phyloP scores from a whole-genome alignment of 2,797 vertebrate species.

The Champsocephalus gunnari region DNA sequence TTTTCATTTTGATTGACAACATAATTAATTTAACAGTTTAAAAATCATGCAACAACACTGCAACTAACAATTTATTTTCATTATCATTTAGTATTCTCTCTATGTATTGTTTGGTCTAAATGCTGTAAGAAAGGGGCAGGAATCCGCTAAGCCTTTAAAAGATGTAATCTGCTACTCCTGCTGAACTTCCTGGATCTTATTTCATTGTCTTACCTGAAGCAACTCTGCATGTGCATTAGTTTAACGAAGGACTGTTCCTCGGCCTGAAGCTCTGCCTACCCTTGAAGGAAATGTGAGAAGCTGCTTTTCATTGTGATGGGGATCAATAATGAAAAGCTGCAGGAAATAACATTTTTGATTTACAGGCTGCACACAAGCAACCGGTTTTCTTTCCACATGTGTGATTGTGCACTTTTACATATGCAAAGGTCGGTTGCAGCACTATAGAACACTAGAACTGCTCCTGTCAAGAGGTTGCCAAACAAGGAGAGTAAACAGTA shows the following conservation, averaged over 20 bases:
- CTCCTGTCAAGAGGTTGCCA: constrained; percentile 2
- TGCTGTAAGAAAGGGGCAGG: background rate
- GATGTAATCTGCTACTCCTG: constrained; percentile 9
- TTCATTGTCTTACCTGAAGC: constrained; percentile 20
- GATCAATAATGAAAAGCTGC: background rate
- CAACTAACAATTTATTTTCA: background rate
- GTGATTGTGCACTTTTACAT: background rate
- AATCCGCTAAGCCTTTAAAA: constrained; percentile 14
- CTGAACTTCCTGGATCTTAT: constrained; percentile 22
- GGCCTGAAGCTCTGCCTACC: background rate
- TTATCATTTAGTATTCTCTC: background rate
- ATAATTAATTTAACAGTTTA: background rate
- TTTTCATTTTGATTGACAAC: background rate
- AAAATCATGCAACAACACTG: background rate
- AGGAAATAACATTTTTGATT: background rate
- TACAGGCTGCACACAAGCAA: background rate
- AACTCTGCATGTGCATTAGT: background rate
- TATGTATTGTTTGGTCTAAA: background rate
- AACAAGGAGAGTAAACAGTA: constrained; percentile 5
- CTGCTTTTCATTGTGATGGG: background rate
- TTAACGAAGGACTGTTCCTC: background rate
- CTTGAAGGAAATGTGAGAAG: background rate
- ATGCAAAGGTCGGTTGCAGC: background rate
- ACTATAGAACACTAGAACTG: background rate
- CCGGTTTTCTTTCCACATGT: no score